These are phyloP conservation scores for Clepsis dumicolana DNA, from an alignment of 2,888 invertebrate species.

Conservation along the genomic window DNA sequence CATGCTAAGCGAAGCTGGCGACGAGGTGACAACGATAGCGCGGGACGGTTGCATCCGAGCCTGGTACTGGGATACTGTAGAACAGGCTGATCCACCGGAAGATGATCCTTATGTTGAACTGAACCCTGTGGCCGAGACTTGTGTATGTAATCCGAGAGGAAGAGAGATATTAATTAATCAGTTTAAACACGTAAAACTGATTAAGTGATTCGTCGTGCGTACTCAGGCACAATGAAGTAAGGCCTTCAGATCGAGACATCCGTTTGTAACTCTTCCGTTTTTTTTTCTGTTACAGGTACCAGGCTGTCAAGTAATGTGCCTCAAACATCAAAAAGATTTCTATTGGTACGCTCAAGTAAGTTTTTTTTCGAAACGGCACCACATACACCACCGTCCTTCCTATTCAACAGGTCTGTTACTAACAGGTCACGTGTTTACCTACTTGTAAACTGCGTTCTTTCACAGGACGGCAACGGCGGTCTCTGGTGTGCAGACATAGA, in stretches of 20 bases:
- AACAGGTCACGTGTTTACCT: background rate
- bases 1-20: slow-evolving; percentile 76
- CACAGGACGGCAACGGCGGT: slow-evolving; percentile 94
- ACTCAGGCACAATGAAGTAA: no score
- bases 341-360: slow-evolving; percentile 93
- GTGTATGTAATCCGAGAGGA: slow-evolving; percentile 72
- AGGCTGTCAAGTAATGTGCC: slow-evolving; percentile 77
- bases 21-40: slow-evolving; percentile 83
- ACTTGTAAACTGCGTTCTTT: slow-evolving; percentile 30
- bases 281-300: slow-evolving; percentile 65
- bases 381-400: no score
- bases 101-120: slow-evolving; percentile 92
- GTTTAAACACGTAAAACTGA: no score
- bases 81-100: slow-evolving; percentile 93
- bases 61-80: slow-evolving; percentile 97
- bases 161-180: no score
- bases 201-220: no score
- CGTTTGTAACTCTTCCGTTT: no score
- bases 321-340: slow-evolving; percentile 77
- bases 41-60: slow-evolving; percentile 92
- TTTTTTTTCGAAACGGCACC: no score
- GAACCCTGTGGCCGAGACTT: slow-evolving; percentile 94
- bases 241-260: no score
- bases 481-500: slow-evolving; percentile 85
- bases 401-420: background rate